These are phyloP conservation scores for Saturnia japonica DNA, from an alignment of 2,888 invertebrate genomes.

Conservation along the genomic window DNA sequence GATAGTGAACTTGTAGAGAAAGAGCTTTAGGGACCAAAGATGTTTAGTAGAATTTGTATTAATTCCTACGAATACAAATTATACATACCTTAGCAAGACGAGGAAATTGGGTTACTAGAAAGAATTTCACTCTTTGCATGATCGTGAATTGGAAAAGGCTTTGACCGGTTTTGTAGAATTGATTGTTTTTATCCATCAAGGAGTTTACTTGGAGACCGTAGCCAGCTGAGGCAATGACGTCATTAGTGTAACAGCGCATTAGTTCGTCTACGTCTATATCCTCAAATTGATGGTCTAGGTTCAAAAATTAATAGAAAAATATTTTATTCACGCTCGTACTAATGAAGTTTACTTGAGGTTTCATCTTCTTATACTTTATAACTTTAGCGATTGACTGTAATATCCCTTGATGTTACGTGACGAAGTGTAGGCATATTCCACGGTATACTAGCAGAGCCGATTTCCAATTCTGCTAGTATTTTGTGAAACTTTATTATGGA, in stretches of 20 bases:
- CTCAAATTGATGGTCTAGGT: constrained; percentile 43
- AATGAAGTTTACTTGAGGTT: background rate
- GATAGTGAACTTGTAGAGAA: background rate
- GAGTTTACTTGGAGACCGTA: constrained; percentile 82
- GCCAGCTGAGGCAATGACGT: constrained; percentile 82
- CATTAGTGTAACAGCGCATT: constrained; percentile 79
- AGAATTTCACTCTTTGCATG: constrained; percentile 39
- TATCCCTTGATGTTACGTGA: too few relatives aligned
- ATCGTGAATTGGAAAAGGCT: constrained; percentile 44
- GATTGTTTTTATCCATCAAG: constrained; percentile 73
- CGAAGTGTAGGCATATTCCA: too few relatives aligned
- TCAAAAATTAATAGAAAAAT: background rate
- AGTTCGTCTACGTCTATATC: constrained; percentile 70
- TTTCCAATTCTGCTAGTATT: too few relatives aligned
- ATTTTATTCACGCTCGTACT: background rate
- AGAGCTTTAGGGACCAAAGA: background rate
- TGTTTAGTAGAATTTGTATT: background rate
- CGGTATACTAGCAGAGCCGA: too few relatives aligned
- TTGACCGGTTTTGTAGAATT: constrained; percentile 70
- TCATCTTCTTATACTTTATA: too few relatives aligned
- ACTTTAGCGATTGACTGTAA: too few relatives aligned
- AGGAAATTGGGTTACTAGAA: constrained; percentile 43
- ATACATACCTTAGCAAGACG: constrained; percentile 43
- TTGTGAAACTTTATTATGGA: too few relatives aligned
- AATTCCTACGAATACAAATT: background rate